Base-by-base conservation (phyloP, 1,140 invertebrate genomes). In the Pristionchus pacificus region DNA sequence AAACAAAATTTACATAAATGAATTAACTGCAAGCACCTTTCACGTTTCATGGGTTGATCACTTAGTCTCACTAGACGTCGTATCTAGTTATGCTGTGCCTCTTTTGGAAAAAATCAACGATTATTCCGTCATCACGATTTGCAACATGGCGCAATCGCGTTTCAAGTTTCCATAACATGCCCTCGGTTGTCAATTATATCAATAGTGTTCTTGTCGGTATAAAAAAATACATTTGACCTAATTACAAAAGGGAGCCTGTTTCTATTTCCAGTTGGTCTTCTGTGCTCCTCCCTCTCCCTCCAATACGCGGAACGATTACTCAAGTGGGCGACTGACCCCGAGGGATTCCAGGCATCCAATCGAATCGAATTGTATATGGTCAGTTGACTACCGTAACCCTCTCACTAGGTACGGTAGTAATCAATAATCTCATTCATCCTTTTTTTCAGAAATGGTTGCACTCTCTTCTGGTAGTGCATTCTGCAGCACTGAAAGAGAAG, bases 361-460 rank as follows among this genome's bases (percentile, higher is more conserved):
- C 33, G 61, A 10, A 24, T 68, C 19, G 57, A 72, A 33, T 68
- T 72, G 25, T 72, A 72, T 33, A 67, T 72, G 71, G 71, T 72
- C 10, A 57, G 70, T 60, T 65, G 19, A 65, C n/a, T n/a, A n/a
- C n/a, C n/a, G n/a, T n/a, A n/a, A n/a, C n/a, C n/a, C n/a, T n/a
- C n/a, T n/a, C n/a, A n/a, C n/a, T n/a, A n/a, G 27, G 30, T 28
- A 30, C 28, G 31, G 60, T 49, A 60, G 24, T 24, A 19, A 0
- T 64, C 1, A 49, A 24, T 62, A 25, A 24, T n/a, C 15, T 24
- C 30, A 27, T 69, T 59, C 24, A 57, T 30, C 25, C 74, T 32
- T 66, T 62, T 71, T 71, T 63, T 27, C 58, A 75, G 73, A 33
- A 76, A 29, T 76, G 75, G 75, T 28, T 76, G 10, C 65, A 65